Base-by-base conservation (phyloP, 2,797 vertebrate species). In the Fringilla coelebs region DNA sequence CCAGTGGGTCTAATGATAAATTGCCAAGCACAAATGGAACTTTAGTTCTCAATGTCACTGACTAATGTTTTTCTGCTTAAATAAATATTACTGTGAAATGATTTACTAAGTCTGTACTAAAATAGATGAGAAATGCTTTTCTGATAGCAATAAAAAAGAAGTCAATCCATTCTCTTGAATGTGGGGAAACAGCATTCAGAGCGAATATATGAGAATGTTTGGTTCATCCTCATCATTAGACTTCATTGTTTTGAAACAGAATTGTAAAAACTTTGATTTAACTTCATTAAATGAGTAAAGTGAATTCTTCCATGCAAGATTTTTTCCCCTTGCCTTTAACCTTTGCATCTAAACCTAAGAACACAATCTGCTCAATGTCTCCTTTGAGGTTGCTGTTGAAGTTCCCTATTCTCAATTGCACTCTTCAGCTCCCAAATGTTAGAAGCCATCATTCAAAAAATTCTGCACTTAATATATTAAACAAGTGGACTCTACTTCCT, bases 61-160 rank as follows among this genome's bases (percentile, higher is more conserved):
- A 89, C n/a, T 75, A 90, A 90, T 82, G 11, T 79, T 93, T 85
- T 82, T 28, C 46, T 92, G 52, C 60, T 89, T 93, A 91, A 57
- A 78, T 73, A 93, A 93, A 94, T 91, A 84, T 68, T 85, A 62
- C 41, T 71, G 43, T 70, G 85, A 96, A 95, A 89, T 87, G 17
- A 95, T 94, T 92, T 89, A 80, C 51, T 60, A 77, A 91, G 21
- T 38, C 58, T 70, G 60, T 85, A 72, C 48, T 61, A 72, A 96
- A 95, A 75, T 18, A 55, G 43, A 90, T 46, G 24, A 91, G 22
- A 34, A 93, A 36, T 8, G 2, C 25, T 89, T 54, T 66, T 93
- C 70, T 93, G 65, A 85, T 15, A 81, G 55, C 46, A 38, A 70
- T 40, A 45, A 52, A 82, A 92, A 68, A 46, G 55, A 46, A n/a